These are phyloP conservation scores for Odontamblyopus rebecca DNA, from an alignment of 2,797 vertebrate species.

Conservation along the genomic window DNA sequence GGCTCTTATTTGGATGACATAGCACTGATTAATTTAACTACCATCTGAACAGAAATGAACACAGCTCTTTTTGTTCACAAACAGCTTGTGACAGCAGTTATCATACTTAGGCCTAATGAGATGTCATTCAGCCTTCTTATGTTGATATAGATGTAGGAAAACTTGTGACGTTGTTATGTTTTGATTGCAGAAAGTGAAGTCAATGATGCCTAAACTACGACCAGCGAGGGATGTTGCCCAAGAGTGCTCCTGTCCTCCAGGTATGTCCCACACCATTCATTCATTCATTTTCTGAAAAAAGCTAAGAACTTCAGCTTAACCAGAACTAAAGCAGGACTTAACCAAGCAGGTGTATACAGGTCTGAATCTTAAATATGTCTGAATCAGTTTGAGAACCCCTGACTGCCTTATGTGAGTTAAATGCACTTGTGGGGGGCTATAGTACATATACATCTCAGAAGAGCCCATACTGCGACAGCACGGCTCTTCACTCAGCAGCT, in stretches of 20 bases:
- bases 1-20: too few relatives aligned
- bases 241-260: conserved; percentile 91
- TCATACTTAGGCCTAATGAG: too few relatives aligned
- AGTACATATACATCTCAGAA: conserved; percentile 8
- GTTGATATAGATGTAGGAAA: too few relatives aligned
- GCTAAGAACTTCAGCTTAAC: neutral
- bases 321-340: neutral
- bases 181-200: conserved; percentile 79
- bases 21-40: too few relatives aligned
- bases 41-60: too few relatives aligned
- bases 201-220: conserved; percentile 81
- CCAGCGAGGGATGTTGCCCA: conserved; percentile 80
- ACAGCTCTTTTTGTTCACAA: too few relatives aligned
- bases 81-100: too few relatives aligned
- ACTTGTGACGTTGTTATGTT: neutral
- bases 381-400: neutral
- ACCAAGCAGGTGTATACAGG: neutral
- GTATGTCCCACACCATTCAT: conserved; percentile 72
- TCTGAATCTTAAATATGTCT: neutral
- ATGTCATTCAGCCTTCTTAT: too few relatives aligned
- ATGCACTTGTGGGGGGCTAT: conserved; percentile 10
- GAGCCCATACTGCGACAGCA: conserved; percentile 21
- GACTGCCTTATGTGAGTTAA: neutral
- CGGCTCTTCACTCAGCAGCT: conserved; percentile 42
- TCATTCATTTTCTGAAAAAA: neutral